Evolutionary conservation across 1,140 invertebrate genomes (phyloP), one percentile per base, ranked within the genome.

Genomic region (Whitmania pigra): DNA sequence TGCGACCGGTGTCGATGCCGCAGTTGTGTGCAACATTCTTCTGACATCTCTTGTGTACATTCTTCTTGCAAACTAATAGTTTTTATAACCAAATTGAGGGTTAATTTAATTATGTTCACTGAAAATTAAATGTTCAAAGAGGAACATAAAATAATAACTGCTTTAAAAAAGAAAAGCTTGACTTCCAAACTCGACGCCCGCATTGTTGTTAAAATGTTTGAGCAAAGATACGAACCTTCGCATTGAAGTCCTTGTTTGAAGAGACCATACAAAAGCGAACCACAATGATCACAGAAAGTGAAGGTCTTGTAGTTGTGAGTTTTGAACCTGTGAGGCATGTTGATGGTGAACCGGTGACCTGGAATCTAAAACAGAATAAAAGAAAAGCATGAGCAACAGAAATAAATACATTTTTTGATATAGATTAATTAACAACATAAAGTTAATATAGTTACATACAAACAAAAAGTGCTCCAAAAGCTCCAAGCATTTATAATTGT

Each of bases 11-110:
- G 84, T 99, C 92, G 78, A 97, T 94, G 76, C 96, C 95, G 84
- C 96, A 99, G 83, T 96, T 98, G 83, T 97, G 97, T 49, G 96
- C 94, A 53, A 99, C 95, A 85, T 99, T 99, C 83, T 94, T 94
- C 82, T 97, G 90, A 81, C 96, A 99, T 74, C 95, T 87, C 84
- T 98, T 97, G 85, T 99, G 96, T 72, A 98, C 93, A 85, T 98
- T 98, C 86, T 98, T 89, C 76, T 88, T 90, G 83, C 96, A 99
- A 75, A 76, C 81, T 82, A 76, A 3, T n/a, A 5, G 54, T 2
- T n/a, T 57, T 20, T n/a, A 57, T 57, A 25, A 25, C 20, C 11
- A 31, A 31, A 63, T 18, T 13, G 57, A 63, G 11, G 13, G 57
- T 11, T 13, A 18, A 31, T 25, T 17, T 22, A 63, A 63, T 63